Evolutionary conservation across 2,113 vertebrate genomes (phyloP), one percentile per base, ranked within the genome.

Genomic region (Prietella phreatophila): DNA sequence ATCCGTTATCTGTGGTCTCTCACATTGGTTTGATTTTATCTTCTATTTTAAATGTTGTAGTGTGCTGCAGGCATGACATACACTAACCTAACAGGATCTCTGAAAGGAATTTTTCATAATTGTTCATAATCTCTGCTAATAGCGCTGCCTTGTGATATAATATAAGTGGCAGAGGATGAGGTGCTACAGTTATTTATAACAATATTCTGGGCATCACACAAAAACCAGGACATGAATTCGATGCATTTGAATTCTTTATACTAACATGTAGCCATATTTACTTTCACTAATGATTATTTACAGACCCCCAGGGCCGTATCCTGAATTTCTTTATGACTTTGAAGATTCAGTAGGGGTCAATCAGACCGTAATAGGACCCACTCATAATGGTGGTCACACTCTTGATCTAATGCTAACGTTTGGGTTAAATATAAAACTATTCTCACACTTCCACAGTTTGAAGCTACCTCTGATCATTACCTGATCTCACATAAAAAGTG

Each of bases 71-170:
- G 75, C 75, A 78, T 15, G 25, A 5, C 2, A 50, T 50, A 27
- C 27, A 22, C 22, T 15, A 78, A 78, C 75, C 42, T 78, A 25
- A 78, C 42, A 50, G 75, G 42, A 78, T 50, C 75, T 78, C 75
- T 50, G 42, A 76, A 47, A 76, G 9, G 14, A 50, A 50, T 78
- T 78, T 47, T 78, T 78, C 36, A 50, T 78, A 47, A 78, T 78
- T 78, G 36, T 42, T 76, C n/a, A 79, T 55, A 79, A 55, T 53
- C 50, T 30, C 76, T 30, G 19, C 76, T 79, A 79, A 79, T 79
- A 79, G 22, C 50, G 55, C 17, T 79, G 76, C 76, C 76, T 2
- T 30, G 76, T 79, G 42, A 75, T 47, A 75, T 75, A 78, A 80
- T 55, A 56, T 19, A 80, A 56, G 50, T 80, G 50, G 14, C 50